Percentiles rank a stretch among this genome's conserved stretches.
phyloP scores from a whole-genome alignment of 2,888 invertebrate species.

The Drosophila tanythrix region DNA sequence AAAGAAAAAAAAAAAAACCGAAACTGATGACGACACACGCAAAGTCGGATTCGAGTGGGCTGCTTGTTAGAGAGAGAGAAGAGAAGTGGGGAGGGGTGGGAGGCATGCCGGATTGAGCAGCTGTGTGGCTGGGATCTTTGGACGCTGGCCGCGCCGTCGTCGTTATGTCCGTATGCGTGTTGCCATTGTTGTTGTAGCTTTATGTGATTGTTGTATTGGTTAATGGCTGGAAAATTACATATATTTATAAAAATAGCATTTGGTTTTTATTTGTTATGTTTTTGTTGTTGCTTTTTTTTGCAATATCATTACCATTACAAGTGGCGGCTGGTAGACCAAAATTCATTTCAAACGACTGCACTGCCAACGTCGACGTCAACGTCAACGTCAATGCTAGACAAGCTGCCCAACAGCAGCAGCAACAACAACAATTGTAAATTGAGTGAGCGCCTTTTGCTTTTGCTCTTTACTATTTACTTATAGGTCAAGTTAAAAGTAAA shows the following conservation, averaged over 20 bases:
- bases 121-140: slow-evolving; percentile 35
- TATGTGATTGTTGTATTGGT: slow-evolving; percentile 48
- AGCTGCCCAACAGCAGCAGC: slow-evolving; percentile 10
- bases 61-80: slow-evolving; percentile 7
- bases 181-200: slow-evolving; percentile 26
- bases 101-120: slow-evolving; percentile 37
- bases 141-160: slow-evolving; percentile 29
- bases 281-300: slow-evolving; percentile 37
- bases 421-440: slow-evolving; percentile 7
- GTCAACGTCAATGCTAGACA: slow-evolving; percentile 40
- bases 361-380: slow-evolving; percentile 20
- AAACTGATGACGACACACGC: slow-evolving; percentile 75
- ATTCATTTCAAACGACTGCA: slow-evolving; percentile 30
- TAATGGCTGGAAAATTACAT: slow-evolving; percentile 75
- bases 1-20: slow-evolving; percentile 50
- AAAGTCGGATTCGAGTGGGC: slow-evolving; percentile 47
- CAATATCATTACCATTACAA: slow-evolving; percentile 60
- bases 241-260: slow-evolving; percentile 36
- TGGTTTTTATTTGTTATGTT: slow-evolving; percentile 29
- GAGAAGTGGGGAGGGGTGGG: background rate
- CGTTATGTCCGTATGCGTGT: slow-evolving; percentile 55
- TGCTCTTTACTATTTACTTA: slow-evolving; percentile 63
- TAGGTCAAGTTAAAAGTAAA: slow-evolving; percentile 81
- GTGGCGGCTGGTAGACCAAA: slow-evolving; percentile 25
- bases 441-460: slow-evolving; percentile 53